Conservation (phyloP, 2,797 vertebrate genomes). For the Tragelaphus oryx region DNA sequence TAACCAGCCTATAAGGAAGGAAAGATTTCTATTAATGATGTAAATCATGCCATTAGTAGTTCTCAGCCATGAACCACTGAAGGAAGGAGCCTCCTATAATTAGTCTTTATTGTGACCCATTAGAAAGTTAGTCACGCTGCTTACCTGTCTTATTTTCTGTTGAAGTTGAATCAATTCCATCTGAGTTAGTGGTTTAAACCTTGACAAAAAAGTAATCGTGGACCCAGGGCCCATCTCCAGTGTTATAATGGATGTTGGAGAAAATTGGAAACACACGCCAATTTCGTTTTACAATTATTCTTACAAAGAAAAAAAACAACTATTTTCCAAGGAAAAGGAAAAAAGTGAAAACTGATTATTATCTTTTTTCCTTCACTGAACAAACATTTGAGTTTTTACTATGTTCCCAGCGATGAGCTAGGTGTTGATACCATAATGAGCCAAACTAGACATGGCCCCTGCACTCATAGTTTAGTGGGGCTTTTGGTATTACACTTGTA, state of each 20-base stretch:
- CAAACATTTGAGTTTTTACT: neutral
- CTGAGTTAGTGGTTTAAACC: neutral
- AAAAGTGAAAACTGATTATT: neutral
- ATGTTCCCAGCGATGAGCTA: neutral
- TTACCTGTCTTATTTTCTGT: neutral
- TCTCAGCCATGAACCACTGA: neutral
- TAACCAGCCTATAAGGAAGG: constrained; percentile 87
- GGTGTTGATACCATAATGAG: neutral
- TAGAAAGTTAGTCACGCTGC: neutral
- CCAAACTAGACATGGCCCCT: neutral
- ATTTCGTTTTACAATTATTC: constrained; percentile 31
- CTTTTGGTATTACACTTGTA: neutral
- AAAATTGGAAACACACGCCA: neutral
- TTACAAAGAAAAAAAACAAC: constrained; percentile 22
- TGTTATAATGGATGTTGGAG: neutral
- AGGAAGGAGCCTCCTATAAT: neutral
- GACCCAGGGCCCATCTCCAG: neutral
- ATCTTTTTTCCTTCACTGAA: neutral
- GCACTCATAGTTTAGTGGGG: neutral
- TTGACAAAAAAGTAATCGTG: neutral
- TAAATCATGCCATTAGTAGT: neutral
- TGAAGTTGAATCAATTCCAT: neutral
- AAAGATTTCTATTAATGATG: constrained; percentile 8
- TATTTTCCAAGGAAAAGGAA: neutral
- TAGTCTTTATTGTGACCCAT: neutral